phyloP scores from a whole-genome alignment of 2,888 invertebrate species.

The Acleris sparsana region DNA sequence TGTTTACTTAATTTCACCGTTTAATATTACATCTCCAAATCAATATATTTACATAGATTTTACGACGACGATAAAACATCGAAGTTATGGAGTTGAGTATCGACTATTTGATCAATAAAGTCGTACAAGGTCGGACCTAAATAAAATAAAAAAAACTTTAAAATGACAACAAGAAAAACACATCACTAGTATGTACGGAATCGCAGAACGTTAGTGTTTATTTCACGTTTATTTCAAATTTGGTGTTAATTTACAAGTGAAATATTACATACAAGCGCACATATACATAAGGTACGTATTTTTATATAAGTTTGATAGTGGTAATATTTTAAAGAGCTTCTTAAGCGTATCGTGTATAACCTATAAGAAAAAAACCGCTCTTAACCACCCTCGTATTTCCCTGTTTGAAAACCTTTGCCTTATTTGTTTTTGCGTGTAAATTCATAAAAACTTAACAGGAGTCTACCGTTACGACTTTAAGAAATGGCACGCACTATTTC shows the following conservation, averaged over 20 bases:
- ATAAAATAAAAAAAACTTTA: conserved; percentile 17
- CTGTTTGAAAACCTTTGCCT: not conserved
- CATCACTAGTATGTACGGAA: conserved; percentile 39
- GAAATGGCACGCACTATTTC: conserved; percentile 15
- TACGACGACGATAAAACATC: not conserved
- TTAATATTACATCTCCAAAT: no score
- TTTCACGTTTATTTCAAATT: conserved; percentile 69
- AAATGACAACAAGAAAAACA: conserved; percentile 36
- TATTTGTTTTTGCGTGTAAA: conserved; percentile 19
- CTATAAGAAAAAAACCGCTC: conserved; percentile 43
- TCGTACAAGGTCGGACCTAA: conserved; percentile 9
- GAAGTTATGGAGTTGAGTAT: not conserved
- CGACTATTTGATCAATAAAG: not conserved
- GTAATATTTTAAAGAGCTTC: conserved; percentile 12
- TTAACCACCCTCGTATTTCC: conserved; percentile 10
- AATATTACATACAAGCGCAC: conserved; percentile 53
- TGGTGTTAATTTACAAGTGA: conserved; percentile 78
- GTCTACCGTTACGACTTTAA: not conserved
- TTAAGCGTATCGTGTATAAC: conserved; percentile 44
- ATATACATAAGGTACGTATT: conserved; percentile 58
- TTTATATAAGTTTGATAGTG: conserved; percentile 30
- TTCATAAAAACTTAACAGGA: conserved; percentile 16
- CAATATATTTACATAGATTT: no score
- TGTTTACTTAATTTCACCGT: not conserved
- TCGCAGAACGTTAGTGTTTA: conserved; percentile 67